phyloP scores from a whole-genome alignment of 2,888 invertebrate species.

The Melanchra persicariae region DNA sequence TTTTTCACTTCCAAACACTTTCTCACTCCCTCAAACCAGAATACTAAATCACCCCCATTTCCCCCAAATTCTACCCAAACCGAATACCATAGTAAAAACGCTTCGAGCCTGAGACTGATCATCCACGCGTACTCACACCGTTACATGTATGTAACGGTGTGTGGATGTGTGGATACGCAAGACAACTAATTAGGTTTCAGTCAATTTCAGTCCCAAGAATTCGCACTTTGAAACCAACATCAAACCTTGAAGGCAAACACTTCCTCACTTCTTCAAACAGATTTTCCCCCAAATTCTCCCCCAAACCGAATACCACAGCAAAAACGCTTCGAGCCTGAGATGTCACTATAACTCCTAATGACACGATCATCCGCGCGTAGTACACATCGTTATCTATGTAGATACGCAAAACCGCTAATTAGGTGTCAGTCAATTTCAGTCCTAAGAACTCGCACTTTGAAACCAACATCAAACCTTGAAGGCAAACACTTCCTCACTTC shows the following conservation, averaged over 20 bases:
- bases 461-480: background rate
- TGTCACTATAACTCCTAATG: conserved; percentile 51
- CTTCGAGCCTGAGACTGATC: conserved; percentile 39
- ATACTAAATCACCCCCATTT: no score
- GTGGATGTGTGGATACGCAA: conserved; percentile 52
- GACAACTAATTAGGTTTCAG: conserved; percentile 70
- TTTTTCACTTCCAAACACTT: no score
- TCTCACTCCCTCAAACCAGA: conserved; percentile 11
- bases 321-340: conserved; percentile 44
- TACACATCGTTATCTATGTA: conserved; percentile 52
- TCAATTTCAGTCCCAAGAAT: no score
- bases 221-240: no score
- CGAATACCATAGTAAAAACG: conserved; percentile 44
- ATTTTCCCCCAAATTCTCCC: conserved; percentile 16
- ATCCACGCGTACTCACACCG: conserved; percentile 40
- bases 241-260: no score
- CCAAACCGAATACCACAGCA: conserved; percentile 23
- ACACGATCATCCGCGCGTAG: conserved; percentile 46
- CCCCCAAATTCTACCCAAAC: conserved; percentile 20
- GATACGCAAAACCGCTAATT: conserved; percentile 67
- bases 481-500: background rate
- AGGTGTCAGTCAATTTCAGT: no score
- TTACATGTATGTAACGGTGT: conserved; percentile 56
- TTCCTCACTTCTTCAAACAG: no score
- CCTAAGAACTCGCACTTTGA: no score